These are phyloP conservation scores for Synanthedon andrenaeformis DNA, from an alignment of 2,888 invertebrate species.

Conservation along the genomic window DNA sequence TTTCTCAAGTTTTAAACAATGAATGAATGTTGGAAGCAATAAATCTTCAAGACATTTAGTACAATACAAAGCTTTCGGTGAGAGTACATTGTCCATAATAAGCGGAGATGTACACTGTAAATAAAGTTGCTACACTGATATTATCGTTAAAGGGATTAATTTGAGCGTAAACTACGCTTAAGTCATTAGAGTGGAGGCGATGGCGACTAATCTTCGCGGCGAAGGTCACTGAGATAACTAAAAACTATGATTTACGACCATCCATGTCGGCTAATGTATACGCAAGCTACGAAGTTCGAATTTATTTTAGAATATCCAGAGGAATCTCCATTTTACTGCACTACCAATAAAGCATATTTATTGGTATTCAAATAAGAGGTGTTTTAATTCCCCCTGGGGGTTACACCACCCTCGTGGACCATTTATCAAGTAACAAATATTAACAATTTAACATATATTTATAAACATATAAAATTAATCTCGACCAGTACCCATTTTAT, in stretches of 20 bases:
- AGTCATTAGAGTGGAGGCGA: not conserved
- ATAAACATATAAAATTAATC: too few relatives aligned
- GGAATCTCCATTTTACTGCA: too few relatives aligned
- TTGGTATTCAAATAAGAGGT: too few relatives aligned
- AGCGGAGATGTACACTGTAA: not conserved
- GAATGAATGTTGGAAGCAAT: slow-evolving; percentile 17
- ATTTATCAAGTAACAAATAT: too few relatives aligned
- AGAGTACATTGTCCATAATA: not conserved
- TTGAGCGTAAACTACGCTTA: not conserved
- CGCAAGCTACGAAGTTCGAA: not conserved
- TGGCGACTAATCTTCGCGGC: not conserved
- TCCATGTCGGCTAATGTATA: not conserved
- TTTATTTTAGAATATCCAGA: too few relatives aligned
- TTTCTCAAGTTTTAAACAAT: slow-evolving; percentile 22
- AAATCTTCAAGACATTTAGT: slow-evolving; percentile 8
- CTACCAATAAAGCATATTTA: too few relatives aligned
- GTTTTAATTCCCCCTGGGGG: too few relatives aligned
- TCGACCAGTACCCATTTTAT: too few relatives aligned
- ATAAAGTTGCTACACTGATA: not conserved
- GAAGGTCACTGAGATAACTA: not conserved
- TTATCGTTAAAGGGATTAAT: not conserved
- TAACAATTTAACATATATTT: too few relatives aligned
- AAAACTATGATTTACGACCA: not conserved
- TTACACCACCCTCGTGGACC: too few relatives aligned
- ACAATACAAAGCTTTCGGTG: not conserved